Evolutionary conservation across 2,797 vertebrate genomes (phyloP), one percentile per base, ranked within the genome.

Genomic region (Channa striata): DNA sequence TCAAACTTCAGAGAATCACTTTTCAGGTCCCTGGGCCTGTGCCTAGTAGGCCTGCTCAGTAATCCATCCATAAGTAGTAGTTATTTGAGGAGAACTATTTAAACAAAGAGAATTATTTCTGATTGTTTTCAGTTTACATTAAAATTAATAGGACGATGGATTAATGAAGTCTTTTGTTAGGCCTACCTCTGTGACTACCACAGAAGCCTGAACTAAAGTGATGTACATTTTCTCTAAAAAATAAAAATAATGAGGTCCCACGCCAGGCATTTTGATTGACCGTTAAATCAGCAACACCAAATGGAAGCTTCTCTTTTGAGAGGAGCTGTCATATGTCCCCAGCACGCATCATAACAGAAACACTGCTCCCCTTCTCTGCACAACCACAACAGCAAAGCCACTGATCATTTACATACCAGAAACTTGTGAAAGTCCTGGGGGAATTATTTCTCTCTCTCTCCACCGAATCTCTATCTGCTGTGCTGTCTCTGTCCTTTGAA

Each of bases 391-490:
- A 76, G 85, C 68, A 72, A 51, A 81, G 68, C 59, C 47, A 20
- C 69, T 84, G 65, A 14, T 78, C 74, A 89, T 91, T 92, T 91
- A 80, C 89, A 90, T 87, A 87, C 80, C 78, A 86, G 72, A 87
- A 88, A 89, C 82, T 85, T 89, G 75, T 66, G 71, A 79, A 66
- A 57, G 83, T 86, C 90, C 79, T 84, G 73, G 80, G 89, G 89
- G 86, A 84, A 48, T 52, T 2, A 52, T 33, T 21, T n/a, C 13
- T 46, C 40, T 64, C 36, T 60, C 51, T 19, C 36, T 39, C 36
- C n/a, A 8, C 48, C 16, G 39, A 20, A 25, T 59, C 57, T 10
- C 23, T 59, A 9, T 19, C 8, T 5, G 14, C 42, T 40, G 39
- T n/a, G 23, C 48, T 53, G 46, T 43, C 47, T 59, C 64, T 23